phyloP scores from a whole-genome alignment of 2,113 vertebrate genomes.

The Maccullochella peelii region DNA sequence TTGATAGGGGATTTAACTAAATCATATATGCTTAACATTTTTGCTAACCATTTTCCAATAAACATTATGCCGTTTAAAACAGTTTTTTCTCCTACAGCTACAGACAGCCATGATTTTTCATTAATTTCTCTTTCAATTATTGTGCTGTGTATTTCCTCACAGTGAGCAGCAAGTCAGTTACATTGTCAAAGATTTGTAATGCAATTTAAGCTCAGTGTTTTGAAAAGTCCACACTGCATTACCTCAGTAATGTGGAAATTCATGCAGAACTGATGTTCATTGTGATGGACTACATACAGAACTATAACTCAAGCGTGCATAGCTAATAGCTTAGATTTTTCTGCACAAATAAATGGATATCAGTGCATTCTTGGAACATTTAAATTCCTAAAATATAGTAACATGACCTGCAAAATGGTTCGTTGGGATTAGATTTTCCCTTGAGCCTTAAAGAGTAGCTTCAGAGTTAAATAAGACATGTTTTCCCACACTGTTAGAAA shows the following conservation, averaged over 20 bases:
- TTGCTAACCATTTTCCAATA: too few relatives aligned
- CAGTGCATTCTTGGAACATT: neutral
- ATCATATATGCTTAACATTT: too few relatives aligned
- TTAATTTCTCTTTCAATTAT: neutral
- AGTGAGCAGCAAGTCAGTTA: neutral
- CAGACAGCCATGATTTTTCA: neutral
- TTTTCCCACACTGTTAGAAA: constrained; percentile 9
- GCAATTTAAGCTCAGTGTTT: neutral
- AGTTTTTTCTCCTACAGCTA: neutral
- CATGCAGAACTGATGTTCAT: neutral
- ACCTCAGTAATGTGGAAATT: neutral
- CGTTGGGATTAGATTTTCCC: constrained; percentile 5
- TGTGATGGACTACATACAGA: too few relatives aligned
- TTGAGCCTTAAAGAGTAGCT: constrained; percentile 38
- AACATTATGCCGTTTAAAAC: neutral
- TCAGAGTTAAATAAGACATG: constrained; percentile 55
- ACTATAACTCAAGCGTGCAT: neutral
- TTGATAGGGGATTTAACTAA: too few relatives aligned
- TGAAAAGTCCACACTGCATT: neutral
- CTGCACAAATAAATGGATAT: neutral
- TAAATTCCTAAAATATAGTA: neutral
- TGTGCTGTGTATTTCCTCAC: neutral
- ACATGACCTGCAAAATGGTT: neutral
- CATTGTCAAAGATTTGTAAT: neutral
- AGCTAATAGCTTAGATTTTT: neutral